These are phyloP conservation scores for Lycaena phlaeas DNA, from an alignment of 2,888 invertebrate species.

Conservation along the genomic window DNA sequence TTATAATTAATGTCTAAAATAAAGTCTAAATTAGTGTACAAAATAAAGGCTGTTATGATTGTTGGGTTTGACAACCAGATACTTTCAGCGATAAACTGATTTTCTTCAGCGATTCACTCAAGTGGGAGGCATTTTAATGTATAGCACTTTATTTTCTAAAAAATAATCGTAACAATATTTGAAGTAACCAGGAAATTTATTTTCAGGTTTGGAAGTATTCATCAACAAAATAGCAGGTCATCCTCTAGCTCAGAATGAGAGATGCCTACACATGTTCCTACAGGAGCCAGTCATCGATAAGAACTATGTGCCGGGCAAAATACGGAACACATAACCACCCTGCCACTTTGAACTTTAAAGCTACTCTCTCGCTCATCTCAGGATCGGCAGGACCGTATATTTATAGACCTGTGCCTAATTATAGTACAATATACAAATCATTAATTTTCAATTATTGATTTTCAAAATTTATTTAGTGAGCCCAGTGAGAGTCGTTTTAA, in stretches of 20 bases:
- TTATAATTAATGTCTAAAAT: too few relatives aligned
- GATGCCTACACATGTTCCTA: slow-evolving; percentile 99
- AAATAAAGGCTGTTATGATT: too few relatives aligned
- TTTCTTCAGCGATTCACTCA: too few relatives aligned
- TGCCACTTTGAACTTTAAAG: slow-evolving; percentile 32
- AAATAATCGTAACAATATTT: too few relatives aligned
- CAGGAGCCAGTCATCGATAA: slow-evolving; percentile 98
- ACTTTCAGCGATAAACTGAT: too few relatives aligned
- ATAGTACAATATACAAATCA: slow-evolving; percentile 4
- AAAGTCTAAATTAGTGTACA: too few relatives aligned
- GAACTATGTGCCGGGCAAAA: slow-evolving; percentile 99
- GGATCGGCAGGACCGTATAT: slow-evolving; percentile 11
- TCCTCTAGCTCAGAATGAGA: slow-evolving; percentile 98
- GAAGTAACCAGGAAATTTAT: too few relatives aligned
- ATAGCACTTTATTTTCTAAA: too few relatives aligned
- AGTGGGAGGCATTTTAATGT: too few relatives aligned
- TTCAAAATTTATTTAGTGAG: slow-evolving; percentile 7
- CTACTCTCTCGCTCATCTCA: slow-evolving; percentile 23
- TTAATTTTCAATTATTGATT: not conserved
- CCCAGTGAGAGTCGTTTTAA: slow-evolving; percentile 26
- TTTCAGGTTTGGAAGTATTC: slow-evolving; percentile 89
- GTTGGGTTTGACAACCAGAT: too few relatives aligned
- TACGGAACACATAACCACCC: slow-evolving; percentile 87
- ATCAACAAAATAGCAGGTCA: slow-evolving; percentile 99
- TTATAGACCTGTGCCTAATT: slow-evolving; percentile 9